Conservation (phyloP, 2,888 invertebrate species). For the Dusona sp. region DNA sequence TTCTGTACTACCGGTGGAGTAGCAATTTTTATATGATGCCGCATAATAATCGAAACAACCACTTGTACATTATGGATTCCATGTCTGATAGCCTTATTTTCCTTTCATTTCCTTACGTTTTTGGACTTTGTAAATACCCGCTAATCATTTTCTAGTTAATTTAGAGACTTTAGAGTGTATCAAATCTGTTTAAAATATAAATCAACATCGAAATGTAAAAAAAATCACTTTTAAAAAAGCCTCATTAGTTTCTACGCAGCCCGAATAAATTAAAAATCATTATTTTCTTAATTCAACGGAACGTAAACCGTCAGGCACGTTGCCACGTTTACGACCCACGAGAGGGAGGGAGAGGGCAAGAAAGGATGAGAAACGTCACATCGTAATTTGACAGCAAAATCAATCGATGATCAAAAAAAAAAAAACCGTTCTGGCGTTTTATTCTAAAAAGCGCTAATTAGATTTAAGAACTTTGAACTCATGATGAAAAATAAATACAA, state of each 20-base stretch:
- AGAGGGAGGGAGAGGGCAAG: neutral
- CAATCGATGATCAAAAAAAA: neutral
- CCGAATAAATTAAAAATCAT: neutral
- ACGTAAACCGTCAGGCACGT: neutral
- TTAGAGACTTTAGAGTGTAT: neutral
- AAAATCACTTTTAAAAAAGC: neutral
- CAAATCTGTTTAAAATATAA: neutral
- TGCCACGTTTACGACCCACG: neutral
- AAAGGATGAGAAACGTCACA: neutral
- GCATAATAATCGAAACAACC: neutral
- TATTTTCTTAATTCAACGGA: neutral
- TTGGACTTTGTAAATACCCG: neutral
- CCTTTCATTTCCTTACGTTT: neutral
- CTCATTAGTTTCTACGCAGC: neutral
- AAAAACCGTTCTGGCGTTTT: neutral
- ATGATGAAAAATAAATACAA: neutral
- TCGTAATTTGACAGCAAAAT: neutral
- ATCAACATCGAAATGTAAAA: neutral
- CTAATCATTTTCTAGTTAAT: neutral
- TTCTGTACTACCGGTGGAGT: slow-evolving; percentile 19
- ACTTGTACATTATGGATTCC: slow-evolving; percentile 2
- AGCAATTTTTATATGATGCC: neutral
- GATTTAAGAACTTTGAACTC: neutral
- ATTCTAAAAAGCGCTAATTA: neutral
- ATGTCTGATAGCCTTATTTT: neutral